phyloP scores from a whole-genome alignment of 2,888 invertebrate genomes.

The Ischnura elegans region DNA sequence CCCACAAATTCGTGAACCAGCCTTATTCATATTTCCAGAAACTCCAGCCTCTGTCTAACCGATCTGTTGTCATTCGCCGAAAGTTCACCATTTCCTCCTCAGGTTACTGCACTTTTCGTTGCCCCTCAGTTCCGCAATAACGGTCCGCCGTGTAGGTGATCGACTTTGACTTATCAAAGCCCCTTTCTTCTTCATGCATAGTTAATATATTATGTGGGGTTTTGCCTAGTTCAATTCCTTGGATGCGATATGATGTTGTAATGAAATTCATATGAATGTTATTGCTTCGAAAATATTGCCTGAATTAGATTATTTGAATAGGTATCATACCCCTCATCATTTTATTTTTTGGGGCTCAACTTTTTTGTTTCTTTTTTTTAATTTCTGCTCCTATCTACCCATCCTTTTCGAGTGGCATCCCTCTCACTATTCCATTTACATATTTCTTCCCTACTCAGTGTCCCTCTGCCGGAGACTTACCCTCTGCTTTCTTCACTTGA shows the following conservation, averaged over 20 bases:
- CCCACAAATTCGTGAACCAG: background rate
- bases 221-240: background rate
- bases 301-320: too few relatives aligned
- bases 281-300: too few relatives aligned
- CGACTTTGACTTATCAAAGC: background rate
- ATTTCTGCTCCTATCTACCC: too few relatives aligned
- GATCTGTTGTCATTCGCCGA: conserved; percentile 25
- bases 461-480: too few relatives aligned
- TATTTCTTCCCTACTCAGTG: too few relatives aligned
- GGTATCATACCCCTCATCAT: too few relatives aligned
- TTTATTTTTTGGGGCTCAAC: too few relatives aligned
- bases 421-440: too few relatives aligned
- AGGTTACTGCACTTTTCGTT: background rate
- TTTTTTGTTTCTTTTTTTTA: too few relatives aligned
- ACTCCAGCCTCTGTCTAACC: background rate
- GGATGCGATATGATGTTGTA: background rate
- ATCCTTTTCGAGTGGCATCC: too few relatives aligned
- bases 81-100: conserved; percentile 49
- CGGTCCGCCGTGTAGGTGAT: background rate
- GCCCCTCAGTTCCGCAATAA: background rate
- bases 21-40: background rate
- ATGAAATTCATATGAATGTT: too few relatives aligned
- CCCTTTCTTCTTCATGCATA: background rate
- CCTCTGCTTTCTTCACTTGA: too few relatives aligned
- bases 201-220: background rate